Conservation (phyloP, 2,888 invertebrate genomes). For the Pogonocherus hispidulus region DNA sequence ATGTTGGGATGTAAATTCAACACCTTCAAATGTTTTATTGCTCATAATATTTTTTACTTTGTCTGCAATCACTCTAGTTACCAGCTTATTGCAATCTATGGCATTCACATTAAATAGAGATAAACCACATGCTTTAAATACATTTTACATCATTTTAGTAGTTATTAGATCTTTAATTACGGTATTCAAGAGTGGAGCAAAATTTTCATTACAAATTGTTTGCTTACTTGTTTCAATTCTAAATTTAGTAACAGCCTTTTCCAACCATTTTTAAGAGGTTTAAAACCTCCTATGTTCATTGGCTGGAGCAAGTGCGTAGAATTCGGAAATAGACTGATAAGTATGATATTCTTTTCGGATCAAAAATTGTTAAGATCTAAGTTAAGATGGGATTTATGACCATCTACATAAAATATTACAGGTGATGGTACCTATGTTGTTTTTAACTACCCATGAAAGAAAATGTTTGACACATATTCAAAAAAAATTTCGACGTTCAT, state of each 20-base stretch:
- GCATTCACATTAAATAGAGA: conserved; percentile 11
- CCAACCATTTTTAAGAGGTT: conserved; percentile 14
- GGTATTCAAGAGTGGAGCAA: conserved; percentile 30
- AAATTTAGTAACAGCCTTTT: conserved; percentile 27
- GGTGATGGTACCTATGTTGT: conserved; percentile 5
- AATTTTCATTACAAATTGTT: conserved; percentile 27
- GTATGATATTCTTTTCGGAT: conserved; percentile 15
- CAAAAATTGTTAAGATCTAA: conserved; percentile 23
- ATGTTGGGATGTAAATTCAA: too few relatives aligned
- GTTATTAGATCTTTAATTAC: not conserved
- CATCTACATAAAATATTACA: conserved; percentile 20
- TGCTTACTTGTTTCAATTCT: conserved; percentile 19
- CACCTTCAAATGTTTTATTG: too few relatives aligned
- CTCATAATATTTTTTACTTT: too few relatives aligned
- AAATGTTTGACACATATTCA: not conserved
- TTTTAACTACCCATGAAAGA: conserved; percentile 19
- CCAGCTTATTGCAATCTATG: too few relatives aligned
- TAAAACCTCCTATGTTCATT: conserved; percentile 29
- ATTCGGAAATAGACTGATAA: conserved; percentile 27
- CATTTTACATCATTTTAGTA: conserved; percentile 25
- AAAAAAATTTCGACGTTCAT: not conserved
- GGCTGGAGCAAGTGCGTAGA: conserved; percentile 28
- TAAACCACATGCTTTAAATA: conserved; percentile 28
- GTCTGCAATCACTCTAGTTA: too few relatives aligned
- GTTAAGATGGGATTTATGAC: conserved; percentile 18